Conservation (phyloP, 2,888 invertebrate genomes). For the Sialis fuliginosa region DNA sequence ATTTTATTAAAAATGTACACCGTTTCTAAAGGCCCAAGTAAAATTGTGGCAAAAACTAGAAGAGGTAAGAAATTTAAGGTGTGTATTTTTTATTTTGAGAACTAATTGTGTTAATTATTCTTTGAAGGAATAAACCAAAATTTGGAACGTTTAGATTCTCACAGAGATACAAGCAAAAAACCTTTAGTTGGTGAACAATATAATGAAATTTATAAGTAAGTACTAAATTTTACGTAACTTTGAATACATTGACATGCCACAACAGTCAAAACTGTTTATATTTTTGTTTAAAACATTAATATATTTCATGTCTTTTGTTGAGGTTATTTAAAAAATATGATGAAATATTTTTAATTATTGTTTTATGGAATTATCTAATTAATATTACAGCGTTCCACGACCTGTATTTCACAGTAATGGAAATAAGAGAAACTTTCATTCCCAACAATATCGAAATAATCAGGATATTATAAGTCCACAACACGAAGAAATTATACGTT, state of each 20-base stretch:
- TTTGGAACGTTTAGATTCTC: constrained; percentile 58
- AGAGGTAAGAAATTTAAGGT: constrained; percentile 37
- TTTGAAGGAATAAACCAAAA: constrained; percentile 58
- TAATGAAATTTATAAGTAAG: constrained; percentile 47
- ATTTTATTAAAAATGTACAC: constrained; percentile 51
- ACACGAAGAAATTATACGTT: constrained; percentile 75
- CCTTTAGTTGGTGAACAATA: constrained; percentile 41
- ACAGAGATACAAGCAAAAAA: constrained; percentile 52
- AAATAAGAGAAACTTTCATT: constrained; percentile 41
- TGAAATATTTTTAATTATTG: neutral
- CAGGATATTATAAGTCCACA: constrained; percentile 51
- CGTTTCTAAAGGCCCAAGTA: constrained; percentile 72
- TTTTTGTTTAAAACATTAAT: neutral
- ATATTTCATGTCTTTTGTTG: neutral
- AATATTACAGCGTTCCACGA: constrained; percentile 52
- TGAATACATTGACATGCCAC: neutral
- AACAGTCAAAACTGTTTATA: too few relatives aligned
- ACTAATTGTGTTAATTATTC: constrained; percentile 4
- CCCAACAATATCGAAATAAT: constrained; percentile 36
- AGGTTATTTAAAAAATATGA: neutral
- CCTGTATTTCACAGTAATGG: constrained; percentile 63
- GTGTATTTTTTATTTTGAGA: constrained; percentile 4
- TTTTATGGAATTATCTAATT: constrained; percentile 4
- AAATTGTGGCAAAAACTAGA: constrained; percentile 73
- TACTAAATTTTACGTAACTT: constrained; percentile 7